These are phyloP conservation scores for Mustelus asterias DNA, from an alignment of 2,113 vertebrate genomes.

Conservation along the genomic window DNA sequence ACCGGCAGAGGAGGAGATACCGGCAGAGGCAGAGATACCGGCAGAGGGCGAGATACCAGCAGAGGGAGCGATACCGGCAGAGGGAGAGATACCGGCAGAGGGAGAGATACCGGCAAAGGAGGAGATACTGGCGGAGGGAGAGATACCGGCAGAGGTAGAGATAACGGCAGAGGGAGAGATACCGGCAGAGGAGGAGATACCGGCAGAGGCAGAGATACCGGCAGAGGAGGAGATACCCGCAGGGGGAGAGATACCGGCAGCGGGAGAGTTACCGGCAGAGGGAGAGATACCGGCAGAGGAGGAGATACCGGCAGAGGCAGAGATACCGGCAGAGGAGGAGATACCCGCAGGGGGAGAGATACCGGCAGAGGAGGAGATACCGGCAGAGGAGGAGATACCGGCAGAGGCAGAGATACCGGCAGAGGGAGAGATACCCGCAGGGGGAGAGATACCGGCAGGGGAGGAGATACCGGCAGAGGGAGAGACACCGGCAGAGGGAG, in stretches of 20 bases:
- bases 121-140: neutral
- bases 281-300: neutral
- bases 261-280: neutral
- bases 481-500: neutral
- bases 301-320: neutral
- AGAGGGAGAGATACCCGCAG: neutral
- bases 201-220: neutral
- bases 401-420: neutral
- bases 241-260: neutral
- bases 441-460: neutral
- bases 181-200: neutral
- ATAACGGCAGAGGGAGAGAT: neutral
- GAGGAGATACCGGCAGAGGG: neutral
- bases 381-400: neutral
- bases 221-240: neutral
- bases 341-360: neutral
- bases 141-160: neutral
- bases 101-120: neutral
- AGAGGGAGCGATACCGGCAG: neutral
- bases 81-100: neutral
- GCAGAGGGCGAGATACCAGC: neutral
- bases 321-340: neutral
- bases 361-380: neutral
- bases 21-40: neutral
- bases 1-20: neutral